Evolutionary conservation across 2,797 vertebrate species (phyloP).

Genomic region (Allobates femoralis): DNA sequence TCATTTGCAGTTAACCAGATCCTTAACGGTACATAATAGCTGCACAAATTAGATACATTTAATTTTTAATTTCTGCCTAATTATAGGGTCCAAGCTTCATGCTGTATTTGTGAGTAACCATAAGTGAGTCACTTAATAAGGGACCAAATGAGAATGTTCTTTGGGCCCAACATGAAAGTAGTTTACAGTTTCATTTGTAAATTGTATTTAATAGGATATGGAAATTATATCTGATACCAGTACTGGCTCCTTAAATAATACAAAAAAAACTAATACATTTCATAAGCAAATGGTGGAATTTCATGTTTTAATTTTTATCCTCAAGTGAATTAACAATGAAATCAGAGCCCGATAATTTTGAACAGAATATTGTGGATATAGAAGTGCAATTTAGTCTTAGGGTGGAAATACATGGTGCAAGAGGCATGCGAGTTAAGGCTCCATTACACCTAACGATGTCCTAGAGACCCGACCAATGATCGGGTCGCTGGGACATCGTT

Average conservation of each 20-base stretch:
- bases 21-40: slow-evolving; percentile 18
- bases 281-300: neutral
- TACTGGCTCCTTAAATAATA: neutral
- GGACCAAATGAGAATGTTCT: neutral
- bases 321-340: neutral
- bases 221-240: too few relatives aligned
- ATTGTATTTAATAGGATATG: too few relatives aligned
- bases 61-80: neutral
- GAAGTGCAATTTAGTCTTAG: too few relatives aligned
- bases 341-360: neutral
- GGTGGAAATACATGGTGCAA: too few relatives aligned
- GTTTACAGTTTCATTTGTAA: too few relatives aligned
- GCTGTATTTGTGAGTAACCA: neutral
- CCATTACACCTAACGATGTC: too few relatives aligned
- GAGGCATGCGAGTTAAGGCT: too few relatives aligned
- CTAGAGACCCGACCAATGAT: too few relatives aligned
- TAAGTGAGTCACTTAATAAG: neutral
- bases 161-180: neutral
- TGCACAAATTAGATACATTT: slow-evolving; percentile 20
- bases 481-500: too few relatives aligned
- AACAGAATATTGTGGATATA: too few relatives aligned
- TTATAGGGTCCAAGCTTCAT: neutral
- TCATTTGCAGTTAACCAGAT: slow-evolving; percentile 55
- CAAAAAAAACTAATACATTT: neutral
- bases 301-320: neutral